Evolutionary conservation across 2,113 vertebrate genomes (phyloP).

Genomic region (Eurypyga helias): DNA sequence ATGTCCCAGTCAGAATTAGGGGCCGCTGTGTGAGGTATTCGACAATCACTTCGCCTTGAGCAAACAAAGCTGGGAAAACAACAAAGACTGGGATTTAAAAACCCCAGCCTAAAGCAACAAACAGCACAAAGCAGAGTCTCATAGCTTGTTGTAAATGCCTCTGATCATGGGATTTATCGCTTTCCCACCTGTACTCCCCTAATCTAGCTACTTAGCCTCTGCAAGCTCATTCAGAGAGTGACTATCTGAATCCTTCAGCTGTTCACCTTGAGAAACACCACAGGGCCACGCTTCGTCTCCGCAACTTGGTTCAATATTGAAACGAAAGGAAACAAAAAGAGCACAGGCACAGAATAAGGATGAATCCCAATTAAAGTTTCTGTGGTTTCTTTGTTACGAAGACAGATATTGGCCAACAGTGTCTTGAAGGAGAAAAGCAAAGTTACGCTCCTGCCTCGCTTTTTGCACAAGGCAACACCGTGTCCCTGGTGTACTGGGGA

Average conservation of each 20-base stretch:
- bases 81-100: constrained; percentile 35
- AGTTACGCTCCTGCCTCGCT: background rate
- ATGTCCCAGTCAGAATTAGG: constrained; percentile 1
- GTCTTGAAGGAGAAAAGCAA: background rate
- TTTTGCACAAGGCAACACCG: background rate
- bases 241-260: constrained; percentile 61
- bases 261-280: constrained; percentile 41
- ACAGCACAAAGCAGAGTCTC: constrained; percentile 41
- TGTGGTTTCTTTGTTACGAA: background rate
- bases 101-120: constrained; percentile 56
- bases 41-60: constrained; percentile 33
- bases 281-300: background rate
- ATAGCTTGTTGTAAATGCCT: constrained; percentile 43
- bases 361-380: background rate
- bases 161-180: constrained; percentile 20
- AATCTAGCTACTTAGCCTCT: constrained; percentile 49
- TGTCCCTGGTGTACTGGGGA: background rate
- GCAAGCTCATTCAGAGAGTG: background rate
- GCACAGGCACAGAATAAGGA: accelerated
- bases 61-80: constrained; percentile 70
- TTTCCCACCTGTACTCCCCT: constrained; percentile 44
- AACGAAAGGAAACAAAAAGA: background rate
- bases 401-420: background rate
- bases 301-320: constrained; percentile 7
- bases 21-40: background rate